Base-by-base conservation (phyloP, 2,888 invertebrate genomes). In the Pterostichus niger region DNA sequence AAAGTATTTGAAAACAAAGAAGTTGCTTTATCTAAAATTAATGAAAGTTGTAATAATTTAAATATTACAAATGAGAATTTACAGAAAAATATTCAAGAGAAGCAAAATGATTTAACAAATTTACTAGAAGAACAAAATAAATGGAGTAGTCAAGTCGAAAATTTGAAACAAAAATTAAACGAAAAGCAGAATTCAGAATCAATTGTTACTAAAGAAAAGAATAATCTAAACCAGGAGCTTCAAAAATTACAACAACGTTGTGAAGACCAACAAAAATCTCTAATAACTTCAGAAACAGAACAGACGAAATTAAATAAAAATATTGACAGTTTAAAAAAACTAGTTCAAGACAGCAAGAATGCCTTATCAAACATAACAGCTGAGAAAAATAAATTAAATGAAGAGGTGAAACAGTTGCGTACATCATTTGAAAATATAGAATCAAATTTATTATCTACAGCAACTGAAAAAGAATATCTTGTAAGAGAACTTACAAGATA, bases 361-460 rank as follows among this genome's bases (percentile, higher is more conserved):
- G 59, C 71, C 0, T 17, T 80, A 13, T 33, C 11, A 4, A 40
- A 15, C 17, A 68, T 54, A n/a, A 80, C 15, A 33, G 71, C 4
- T 17, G 80, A 80, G 46, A 80, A 71, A 71, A 40, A 80, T 68
- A 71, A 71, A 71, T 54, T 80, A 64, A 68, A 71, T 10, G 64
- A 40, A 15, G 68, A 80, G 33, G 33, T 79, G 6, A 80, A 71
- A 24, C 68, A 71, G 31, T 33, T 71, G 2, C 68, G 59, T 7
- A 3, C 24, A 40, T 71, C 80, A 0, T 40, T 33, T 52, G 71
- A 80, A 54, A 71, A 71, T 35, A 68, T 80, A 24, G 80, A 71
- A 44, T 52, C 49, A 80, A 56, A 52, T 33, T 35, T 77, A 24
- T 9, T 52, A 10, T 52, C 49, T 40, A 77, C 77, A 9, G 33